Evolutionary conservation across 1,140 invertebrate species (phyloP), one percentile per base, ranked within the genome.

Genomic region (Dreissena rostriformis): DNA sequence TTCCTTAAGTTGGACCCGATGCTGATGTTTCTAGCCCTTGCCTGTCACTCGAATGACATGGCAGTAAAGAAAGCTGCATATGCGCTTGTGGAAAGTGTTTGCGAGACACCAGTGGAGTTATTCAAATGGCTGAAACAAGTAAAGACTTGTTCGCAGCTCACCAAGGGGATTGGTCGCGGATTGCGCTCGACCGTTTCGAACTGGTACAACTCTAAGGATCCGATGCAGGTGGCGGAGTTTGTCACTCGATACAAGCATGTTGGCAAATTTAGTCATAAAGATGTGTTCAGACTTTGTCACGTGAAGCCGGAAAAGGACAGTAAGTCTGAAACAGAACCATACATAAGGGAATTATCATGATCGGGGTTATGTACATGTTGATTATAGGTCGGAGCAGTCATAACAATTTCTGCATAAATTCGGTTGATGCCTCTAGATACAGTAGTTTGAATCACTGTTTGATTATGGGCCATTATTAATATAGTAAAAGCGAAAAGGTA

Each of bases 231-330:
- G 7, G 95, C 95, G 1, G 94, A 95, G 85, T 95, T 95, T 80
- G 94, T 96, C 0, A 95, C 95, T 0, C 94, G 94, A 89, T 95
- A 94, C 24, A 94, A 94, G 84, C 93, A 94, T 8, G 94, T 95
- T 87, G 94, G 95, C 87, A 95, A 95, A 7, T 96, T 95, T 92
- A 95, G 95, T 1, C 96, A 96, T 90, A 95, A 95, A 86, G 96
- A 96, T 87, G 93, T 96, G n/a, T 91, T 96, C 1, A 95, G 95
- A 86, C 94, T 96, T 71, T 94, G 95, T 26, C 96, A 96, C 93
- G 85, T 95, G 8, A 94, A 94, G 86, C 81, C 89, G 63, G 89
- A 90, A 86, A 93, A 94, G 87, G 87, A 91, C 91, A 94, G 95
- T 95, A 92, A 87, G 83, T 84, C 39, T 39, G 39, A 39, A 2